Evolutionary conservation across 2,113 vertebrate species (phyloP).

Genomic region (human): GRCh38 chr6:169340501-169341000

Average conservation of each 20-base stretch:
- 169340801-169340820: too few species aligned
- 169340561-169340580: neutral
- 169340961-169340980: fast-evolving
- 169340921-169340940: fast-evolving
- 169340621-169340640: neutral
- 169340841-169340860: too few species aligned
- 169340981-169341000: too few species aligned
- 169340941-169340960: too few species aligned
- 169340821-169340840: too few species aligned
- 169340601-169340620: neutral
- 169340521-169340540: fast-evolving
- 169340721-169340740: neutral
- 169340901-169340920: fast-evolving
- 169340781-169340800: fast-evolving
- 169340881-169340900: too few species aligned
- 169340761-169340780: fast-evolving
- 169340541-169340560: neutral
- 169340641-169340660: neutral
- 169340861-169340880: too few species aligned
- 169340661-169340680: fast-evolving
- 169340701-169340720: too few species aligned
- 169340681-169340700: fast-evolving
- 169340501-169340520: neutral
- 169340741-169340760: neutral
- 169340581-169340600: neutral